phyloP scores from a whole-genome alignment of 2,888 invertebrate genomes.

The Lysandra bellargus region DNA sequence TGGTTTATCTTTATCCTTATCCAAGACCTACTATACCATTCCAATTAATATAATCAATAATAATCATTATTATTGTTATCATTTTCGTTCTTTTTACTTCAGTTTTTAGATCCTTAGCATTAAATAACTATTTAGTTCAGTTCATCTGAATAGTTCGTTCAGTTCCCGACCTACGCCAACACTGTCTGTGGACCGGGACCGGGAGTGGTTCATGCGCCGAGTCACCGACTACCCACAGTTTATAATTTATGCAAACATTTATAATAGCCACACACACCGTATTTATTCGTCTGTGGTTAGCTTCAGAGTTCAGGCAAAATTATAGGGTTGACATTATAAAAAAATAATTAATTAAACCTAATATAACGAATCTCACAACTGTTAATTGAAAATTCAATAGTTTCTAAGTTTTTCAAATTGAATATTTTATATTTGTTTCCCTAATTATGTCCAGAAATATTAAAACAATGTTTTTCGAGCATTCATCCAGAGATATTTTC shows the following conservation, averaged over 20 bases:
- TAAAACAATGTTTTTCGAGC: too few relatives aligned
- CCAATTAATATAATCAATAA: too few relatives aligned
- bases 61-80: too few relatives aligned
- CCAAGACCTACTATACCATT: too few relatives aligned
- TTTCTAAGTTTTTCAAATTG: too few relatives aligned
- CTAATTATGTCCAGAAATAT: too few relatives aligned
- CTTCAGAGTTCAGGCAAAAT: conserved; percentile 20
- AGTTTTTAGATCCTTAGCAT: not conserved
- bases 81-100: too few relatives aligned
- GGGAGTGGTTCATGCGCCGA: conserved; percentile 47
- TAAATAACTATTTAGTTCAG: not conserved
- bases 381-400: too few relatives aligned
- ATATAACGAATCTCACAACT: too few relatives aligned
- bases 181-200: conserved; percentile 52
- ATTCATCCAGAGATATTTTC: not conserved
- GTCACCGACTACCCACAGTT: conserved; percentile 31
- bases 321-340: not conserved
- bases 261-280: conserved; percentile 38
- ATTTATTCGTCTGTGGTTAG: conserved; percentile 38
- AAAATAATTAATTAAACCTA: too few relatives aligned
- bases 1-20: not conserved
- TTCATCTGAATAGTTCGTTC: conserved; percentile 21
- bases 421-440: too few relatives aligned
- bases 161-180: conserved; percentile 60
- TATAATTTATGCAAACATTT: conserved; percentile 45